Base-by-base conservation (phyloP, 2,113 vertebrate species). In the Saccopteryx bilineata region DNA sequence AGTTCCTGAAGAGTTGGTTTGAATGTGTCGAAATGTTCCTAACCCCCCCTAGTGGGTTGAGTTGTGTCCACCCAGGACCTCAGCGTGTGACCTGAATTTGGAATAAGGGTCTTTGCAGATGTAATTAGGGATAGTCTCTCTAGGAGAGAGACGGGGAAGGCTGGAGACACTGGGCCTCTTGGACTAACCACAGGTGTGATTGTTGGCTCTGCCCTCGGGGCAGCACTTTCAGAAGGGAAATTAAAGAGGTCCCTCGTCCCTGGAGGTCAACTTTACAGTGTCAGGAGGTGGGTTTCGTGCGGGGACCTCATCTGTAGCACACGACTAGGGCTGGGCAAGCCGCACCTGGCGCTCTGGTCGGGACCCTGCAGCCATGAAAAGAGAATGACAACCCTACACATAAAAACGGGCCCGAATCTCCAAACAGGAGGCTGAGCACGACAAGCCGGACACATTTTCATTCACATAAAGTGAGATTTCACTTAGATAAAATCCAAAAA, bases 401-500 rank as follows among this genome's bases (percentile, higher is more conserved):
- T 19, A 12, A 8, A 46, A 6, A 28, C 7, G 1, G 5, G 33
- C 28, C 10, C 7, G 9, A 1, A 19, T 39, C 54, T 48, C 56
- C 84, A 18, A 39, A 39, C 18, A 17, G 9, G 60, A 50, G 2
- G 2, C 33, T 23, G 19, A 71, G 14, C 23, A 11, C 15, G 19
- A 58, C 79, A 60, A 60, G 60, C 31, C 75, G 87, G 74, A 19
- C 15, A 33, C 14, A 39, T 15, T 23, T 61, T 21, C 19, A 54
- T 24, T 93, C n/a, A 48, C 19, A n/a, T 60, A 82, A 50, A 81
- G 39, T 39, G 39, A 39, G 39, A 39, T 39, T 39, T 39, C 39
- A 78, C 68, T 92, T 79, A 60, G 90, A 7, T n/a, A 68, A 63
- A 46, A 75, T 28, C 85, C 15, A 82, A 91, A 94, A 72, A 4